A percentile compares a stretch with the other conserved stretches of the same genome.
phyloP scores from a whole-genome alignment of 2,113 vertebrate genomes.

The Rhinogobius similis region DNA sequence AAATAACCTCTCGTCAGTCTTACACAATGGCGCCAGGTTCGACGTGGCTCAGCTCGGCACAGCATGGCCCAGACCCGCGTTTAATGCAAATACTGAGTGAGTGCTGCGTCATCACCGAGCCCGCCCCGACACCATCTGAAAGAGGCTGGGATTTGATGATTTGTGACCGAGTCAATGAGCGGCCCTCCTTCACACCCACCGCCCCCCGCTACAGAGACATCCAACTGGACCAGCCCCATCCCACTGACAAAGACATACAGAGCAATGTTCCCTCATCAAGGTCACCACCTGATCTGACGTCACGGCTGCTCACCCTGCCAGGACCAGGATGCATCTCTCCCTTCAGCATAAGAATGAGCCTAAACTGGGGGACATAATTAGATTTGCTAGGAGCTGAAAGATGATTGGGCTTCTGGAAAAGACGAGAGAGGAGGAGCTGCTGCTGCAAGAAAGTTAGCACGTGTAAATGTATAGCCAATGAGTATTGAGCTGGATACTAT shows the following conservation, averaged over 20 bases:
- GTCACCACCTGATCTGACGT: conserved; percentile 67
- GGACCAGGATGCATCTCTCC: conserved; percentile 36
- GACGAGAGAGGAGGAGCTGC: conserved; percentile 12
- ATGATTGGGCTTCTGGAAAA: conserved; percentile 28
- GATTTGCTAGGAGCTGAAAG: conserved; percentile 40
- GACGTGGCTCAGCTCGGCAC: conserved; percentile 12
- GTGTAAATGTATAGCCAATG: not conserved
- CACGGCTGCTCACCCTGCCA: conserved; percentile 34
- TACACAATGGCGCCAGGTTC: conserved; percentile 3
- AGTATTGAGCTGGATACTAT: conserved; percentile 1
- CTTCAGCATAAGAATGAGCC: conserved; percentile 44
- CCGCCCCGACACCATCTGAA: conserved; percentile 21
- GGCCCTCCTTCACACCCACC: conserved; percentile 5
- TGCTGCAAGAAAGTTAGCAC: not conserved
- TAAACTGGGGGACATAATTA: conserved; percentile 55
- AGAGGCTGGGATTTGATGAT: conserved; percentile 22
- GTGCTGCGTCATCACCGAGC: conserved; percentile 45
- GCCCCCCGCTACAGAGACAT: not conserved
- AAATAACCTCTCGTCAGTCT: conserved; percentile 19
- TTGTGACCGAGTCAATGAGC: conserved; percentile 14
- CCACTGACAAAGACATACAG: conserved; percentile 53
- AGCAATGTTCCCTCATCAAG: conserved; percentile 54
- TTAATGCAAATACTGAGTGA: conserved; percentile 4
- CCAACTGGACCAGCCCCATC: not conserved
- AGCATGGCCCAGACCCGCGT: conserved; percentile 10